phyloP scores from a whole-genome alignment of 2,113 vertebrate species.

The Macrotus californicus region DNA sequence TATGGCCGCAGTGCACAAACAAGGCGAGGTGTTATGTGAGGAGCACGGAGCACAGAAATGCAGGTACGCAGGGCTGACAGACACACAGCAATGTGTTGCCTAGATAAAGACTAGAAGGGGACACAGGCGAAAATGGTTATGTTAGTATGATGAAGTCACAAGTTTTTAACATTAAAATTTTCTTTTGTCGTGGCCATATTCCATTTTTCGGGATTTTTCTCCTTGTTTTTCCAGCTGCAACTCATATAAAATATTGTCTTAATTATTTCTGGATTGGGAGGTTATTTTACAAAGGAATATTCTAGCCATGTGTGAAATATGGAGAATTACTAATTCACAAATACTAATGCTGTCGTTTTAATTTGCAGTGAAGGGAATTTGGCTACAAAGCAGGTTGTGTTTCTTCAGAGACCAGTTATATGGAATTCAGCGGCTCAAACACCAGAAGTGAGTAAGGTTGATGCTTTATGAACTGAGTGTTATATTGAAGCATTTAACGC shows the following conservation, averaged over 20 bases:
- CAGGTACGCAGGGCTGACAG: not conserved
- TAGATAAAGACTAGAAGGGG: not conserved
- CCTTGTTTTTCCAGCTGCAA: not conserved
- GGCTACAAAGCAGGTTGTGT: slow-evolving; percentile 96
- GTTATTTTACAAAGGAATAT: not conserved
- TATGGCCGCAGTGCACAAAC: not conserved
- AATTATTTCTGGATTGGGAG: not conserved
- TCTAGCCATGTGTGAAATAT: not conserved
- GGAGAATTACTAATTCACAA: not conserved
- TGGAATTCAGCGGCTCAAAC: slow-evolving; percentile 76
- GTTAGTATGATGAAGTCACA: not conserved
- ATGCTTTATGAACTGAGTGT: not conserved
- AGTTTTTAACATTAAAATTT: not conserved
- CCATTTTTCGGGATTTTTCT: not conserved
- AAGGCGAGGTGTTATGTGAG: not conserved
- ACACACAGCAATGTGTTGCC: not conserved
- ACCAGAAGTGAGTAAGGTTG: slow-evolving; percentile 78
- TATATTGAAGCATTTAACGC: not conserved
- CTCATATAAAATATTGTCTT: not conserved
- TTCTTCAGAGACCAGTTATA: slow-evolving; percentile 90
- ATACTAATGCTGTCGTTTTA: slow-evolving; percentile 39
- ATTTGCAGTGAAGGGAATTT: slow-evolving; percentile 92
- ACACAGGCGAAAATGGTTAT: not conserved
- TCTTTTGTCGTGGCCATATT: not conserved
- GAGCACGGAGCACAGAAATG: not conserved